Conservation (phyloP, 2,888 invertebrate genomes). For the Pyrocoelia pectoralis region DNA sequence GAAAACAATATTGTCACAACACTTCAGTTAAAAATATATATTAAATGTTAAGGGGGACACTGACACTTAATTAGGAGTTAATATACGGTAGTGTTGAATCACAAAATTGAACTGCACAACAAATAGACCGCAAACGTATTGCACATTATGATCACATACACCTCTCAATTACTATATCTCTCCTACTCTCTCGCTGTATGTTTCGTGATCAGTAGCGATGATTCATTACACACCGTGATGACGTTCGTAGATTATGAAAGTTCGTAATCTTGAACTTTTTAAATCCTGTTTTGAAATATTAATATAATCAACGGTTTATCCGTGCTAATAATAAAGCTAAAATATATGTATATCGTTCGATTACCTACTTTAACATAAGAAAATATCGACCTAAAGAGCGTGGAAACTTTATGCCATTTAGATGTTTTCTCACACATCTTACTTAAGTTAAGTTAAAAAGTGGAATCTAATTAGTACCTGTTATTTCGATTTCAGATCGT, state of each 20-base stretch:
- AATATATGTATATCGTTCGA: background rate
- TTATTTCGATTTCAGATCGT: too few relatives aligned
- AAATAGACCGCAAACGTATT: slow-evolving; percentile 30
- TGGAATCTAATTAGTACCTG: too few relatives aligned
- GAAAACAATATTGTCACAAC: slow-evolving; percentile 12
- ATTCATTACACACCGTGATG: slow-evolving; percentile 23
- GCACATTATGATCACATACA: slow-evolving; percentile 6
- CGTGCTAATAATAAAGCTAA: background rate
- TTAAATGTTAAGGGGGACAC: slow-evolving; percentile 8
- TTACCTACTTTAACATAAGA: too few relatives aligned
- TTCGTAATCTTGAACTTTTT: slow-evolving; percentile 35
- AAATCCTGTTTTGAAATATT: slow-evolving; percentile 10
- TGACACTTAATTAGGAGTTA: slow-evolving; percentile 18
- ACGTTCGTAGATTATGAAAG: slow-evolving; percentile 24
- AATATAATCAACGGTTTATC: background rate
- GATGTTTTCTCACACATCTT: too few relatives aligned
- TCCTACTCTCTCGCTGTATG: background rate
- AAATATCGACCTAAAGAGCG: too few relatives aligned
- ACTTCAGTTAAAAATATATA: slow-evolving; percentile 1
- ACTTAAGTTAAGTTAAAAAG: too few relatives aligned
- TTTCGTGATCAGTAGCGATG: slow-evolving; percentile 5
- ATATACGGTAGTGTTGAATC: slow-evolving; percentile 10
- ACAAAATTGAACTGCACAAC: slow-evolving; percentile 15
- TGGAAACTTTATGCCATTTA: too few relatives aligned
- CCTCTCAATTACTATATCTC: slow-evolving; percentile 5